Evolutionary conservation across 2,888 invertebrate genomes (phyloP).

Genomic region (Melieria picta): DNA sequence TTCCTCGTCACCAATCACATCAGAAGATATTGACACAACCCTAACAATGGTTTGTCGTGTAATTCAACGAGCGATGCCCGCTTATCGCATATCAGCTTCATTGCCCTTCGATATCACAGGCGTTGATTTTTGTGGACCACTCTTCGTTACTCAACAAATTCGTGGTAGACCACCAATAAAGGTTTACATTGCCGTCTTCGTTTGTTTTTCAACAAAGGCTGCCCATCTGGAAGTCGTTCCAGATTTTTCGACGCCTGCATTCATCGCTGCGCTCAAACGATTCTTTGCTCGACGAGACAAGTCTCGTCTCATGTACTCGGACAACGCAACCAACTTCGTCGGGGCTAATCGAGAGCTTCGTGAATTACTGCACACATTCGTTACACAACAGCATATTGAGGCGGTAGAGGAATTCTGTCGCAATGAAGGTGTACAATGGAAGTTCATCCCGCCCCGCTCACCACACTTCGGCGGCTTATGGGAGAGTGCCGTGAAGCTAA

Average conservation of each 20-base stretch:
- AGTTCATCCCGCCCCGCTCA: conserved; percentile 31
- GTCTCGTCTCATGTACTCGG: conserved; percentile 23
- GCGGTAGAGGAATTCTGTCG: neutral
- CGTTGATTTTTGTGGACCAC: conserved; percentile 1
- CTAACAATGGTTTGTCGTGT: conserved; percentile 3
- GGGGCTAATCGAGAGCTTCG: conserved; percentile 33
- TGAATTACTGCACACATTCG: conserved; percentile 12
- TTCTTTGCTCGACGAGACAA: conserved; percentile 24
- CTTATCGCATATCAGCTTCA: neutral
- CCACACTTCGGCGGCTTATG: conserved; percentile 39
- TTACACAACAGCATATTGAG: conserved; percentile 17
- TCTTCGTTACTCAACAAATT: neutral
- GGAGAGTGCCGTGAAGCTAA: conserved; percentile 38
- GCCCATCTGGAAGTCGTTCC: neutral
- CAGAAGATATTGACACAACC: too few species aligned
- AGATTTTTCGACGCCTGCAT: conserved; percentile 3
- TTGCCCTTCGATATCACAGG: neutral
- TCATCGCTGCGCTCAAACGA: conserved; percentile 21
- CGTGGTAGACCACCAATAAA: conserved; percentile 11
- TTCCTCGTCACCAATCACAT: too few species aligned
- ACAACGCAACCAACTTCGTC: conserved; percentile 37
- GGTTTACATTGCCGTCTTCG: conserved; percentile 1
- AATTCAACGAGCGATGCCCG: neutral
- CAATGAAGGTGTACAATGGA: conserved; percentile 28
- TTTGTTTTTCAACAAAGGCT: conserved; percentile 6